Percentiles rank a stretch among this genome's conserved stretches.
Evolutionary conservation across 2,888 invertebrate genomes (phyloP).

Genomic region (Drosophila austrosaltans): DNA sequence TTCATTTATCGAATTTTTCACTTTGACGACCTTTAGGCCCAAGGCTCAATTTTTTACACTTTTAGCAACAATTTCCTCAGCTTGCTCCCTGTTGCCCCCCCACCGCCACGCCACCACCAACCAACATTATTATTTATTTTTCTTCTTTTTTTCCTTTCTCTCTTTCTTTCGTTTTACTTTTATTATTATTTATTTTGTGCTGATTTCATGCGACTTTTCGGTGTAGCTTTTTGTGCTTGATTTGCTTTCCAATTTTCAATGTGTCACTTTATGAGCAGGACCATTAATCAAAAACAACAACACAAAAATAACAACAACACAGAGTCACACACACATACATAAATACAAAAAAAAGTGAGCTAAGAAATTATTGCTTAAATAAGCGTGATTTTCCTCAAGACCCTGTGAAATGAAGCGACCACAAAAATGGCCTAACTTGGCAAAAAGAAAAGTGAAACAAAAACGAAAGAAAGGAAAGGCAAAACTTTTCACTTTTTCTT

Average conservation of each 20-base stretch:
- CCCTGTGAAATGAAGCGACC: conserved; percentile 68
- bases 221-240: conserved; percentile 70
- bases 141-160: neutral
- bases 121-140: conserved; percentile 40
- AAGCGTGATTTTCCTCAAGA: conserved; percentile 64
- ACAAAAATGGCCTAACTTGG: conserved; percentile 68
- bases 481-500: conserved; percentile 17
- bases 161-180: conserved; percentile 23
- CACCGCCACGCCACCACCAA: neutral
- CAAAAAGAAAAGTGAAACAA: conserved; percentile 33
- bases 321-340: no score
- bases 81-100: neutral
- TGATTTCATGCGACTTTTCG: conserved; percentile 74
- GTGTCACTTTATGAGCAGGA: conserved; percentile 76
- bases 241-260: conserved; percentile 78
- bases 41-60: conserved; percentile 72
- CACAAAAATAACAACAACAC: conserved; percentile 22
- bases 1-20: conserved; percentile 74
- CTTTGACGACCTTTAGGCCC: conserved; percentile 70
- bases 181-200: conserved; percentile 60
- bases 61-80: conserved; percentile 64
- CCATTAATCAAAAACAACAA: conserved; percentile 71
- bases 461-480: conserved; percentile 7
- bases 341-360: conserved; percentile 50
- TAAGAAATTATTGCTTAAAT: conserved; percentile 75